These are phyloP conservation scores for Ameiurus melas DNA, from an alignment of 2,113 vertebrate genomes.

Conservation along the genomic window DNA sequence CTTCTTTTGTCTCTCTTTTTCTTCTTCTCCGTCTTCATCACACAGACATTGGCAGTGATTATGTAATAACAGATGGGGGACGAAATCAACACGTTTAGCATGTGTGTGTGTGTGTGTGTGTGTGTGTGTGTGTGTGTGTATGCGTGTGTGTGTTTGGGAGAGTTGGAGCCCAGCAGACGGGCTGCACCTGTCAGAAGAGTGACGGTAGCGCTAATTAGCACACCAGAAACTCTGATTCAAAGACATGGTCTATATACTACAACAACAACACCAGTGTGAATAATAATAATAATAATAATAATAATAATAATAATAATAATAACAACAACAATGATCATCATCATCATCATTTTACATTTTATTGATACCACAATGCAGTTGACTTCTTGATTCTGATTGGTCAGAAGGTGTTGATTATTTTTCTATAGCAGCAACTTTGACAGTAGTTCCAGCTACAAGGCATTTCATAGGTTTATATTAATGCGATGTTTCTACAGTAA, in stretches of 20 bases:
- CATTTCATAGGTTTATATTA: background rate
- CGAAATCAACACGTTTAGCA: constrained; percentile 94
- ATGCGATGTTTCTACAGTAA: background rate
- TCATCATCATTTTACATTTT: background rate
- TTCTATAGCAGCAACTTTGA: background rate
- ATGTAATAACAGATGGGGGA: constrained; percentile 99
- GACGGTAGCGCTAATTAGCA: constrained; percentile 98
- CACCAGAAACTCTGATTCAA: constrained; percentile 87
- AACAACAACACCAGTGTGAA: background rate
- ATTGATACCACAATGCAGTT: background rate
- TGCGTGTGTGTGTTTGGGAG: constrained; percentile 46
- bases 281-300: background rate
- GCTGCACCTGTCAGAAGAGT: constrained; percentile 99
- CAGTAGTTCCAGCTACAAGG: background rate
- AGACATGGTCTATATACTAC: constrained; percentile 56
- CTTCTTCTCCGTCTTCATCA: constrained; percentile 70
- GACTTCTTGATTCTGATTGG: background rate
- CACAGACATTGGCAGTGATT: constrained; percentile 98
- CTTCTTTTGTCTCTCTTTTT: constrained; percentile 36
- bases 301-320: background rate
- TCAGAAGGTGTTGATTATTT: background rate
- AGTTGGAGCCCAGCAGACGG: constrained; percentile 92
- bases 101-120: constrained; percentile 40
- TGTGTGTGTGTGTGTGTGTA: constrained; percentile 38
- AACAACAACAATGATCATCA: background rate